A percentile compares a stretch with the other conserved stretches of the same genome.
These are phyloP conservation scores for Caradrina clavipalpis DNA, from an alignment of 2,888 invertebrate genomes.

Conservation along the genomic window DNA sequence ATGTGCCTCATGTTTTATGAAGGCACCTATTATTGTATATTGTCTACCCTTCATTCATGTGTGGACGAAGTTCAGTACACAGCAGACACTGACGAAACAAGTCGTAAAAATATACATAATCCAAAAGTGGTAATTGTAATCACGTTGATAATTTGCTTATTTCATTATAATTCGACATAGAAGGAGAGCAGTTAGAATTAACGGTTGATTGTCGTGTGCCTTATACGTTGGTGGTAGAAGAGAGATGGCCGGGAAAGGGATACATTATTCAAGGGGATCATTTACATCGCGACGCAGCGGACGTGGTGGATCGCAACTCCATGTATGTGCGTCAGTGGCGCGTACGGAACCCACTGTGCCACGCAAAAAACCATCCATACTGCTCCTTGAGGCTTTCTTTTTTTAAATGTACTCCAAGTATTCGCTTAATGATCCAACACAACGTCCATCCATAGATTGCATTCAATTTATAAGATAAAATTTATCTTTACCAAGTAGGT, in stretches of 20 bases:
- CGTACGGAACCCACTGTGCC: constrained; percentile 81
- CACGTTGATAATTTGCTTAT: constrained; percentile 61
- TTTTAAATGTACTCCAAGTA: constrained; percentile 79
- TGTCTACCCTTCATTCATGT: neutral
- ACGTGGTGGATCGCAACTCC: constrained; percentile 85
- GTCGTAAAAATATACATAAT: constrained; percentile 4
- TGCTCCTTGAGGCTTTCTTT: constrained; percentile 82
- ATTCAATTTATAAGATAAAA: constrained; percentile 76
- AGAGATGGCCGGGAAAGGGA: constrained; percentile 85
- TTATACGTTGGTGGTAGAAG: constrained; percentile 83
- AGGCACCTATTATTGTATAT: neutral
- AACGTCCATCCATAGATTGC: constrained; percentile 77
- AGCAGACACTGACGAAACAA: neutral
- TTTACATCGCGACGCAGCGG: constrained; percentile 86
- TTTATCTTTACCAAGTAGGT: constrained; percentile 61
- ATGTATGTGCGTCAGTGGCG: constrained; percentile 81
- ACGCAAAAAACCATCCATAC: constrained; percentile 86
- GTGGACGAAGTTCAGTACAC: neutral
- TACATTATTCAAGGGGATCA: constrained; percentile 90
- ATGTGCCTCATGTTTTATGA: constrained; percentile 2
- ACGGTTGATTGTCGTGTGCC: constrained; percentile 86
- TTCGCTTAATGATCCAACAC: constrained; percentile 82
- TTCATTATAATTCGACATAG: constrained; percentile 73
- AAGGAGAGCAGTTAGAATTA: constrained; percentile 83
- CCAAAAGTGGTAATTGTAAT: constrained; percentile 62